phyloP scores from a whole-genome alignment of 1,140 invertebrate species.

The Sitodiplosis mosellana region DNA sequence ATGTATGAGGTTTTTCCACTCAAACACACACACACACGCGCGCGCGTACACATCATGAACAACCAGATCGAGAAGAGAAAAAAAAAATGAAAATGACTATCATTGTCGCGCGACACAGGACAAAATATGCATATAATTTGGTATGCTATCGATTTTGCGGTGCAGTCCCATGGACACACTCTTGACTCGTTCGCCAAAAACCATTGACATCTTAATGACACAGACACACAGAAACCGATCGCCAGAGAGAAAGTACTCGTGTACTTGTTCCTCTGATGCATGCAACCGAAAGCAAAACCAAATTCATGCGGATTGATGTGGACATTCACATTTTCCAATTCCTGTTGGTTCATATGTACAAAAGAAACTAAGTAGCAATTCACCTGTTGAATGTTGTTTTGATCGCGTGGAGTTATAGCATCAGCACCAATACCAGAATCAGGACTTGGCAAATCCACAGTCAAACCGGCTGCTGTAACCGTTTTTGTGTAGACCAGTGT shows the following conservation, averaged over 20 bases:
- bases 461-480: slow-evolving; percentile 47
- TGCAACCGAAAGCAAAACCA: not conserved
- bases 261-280: no score
- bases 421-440: slow-evolving; percentile 83
- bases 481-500: slow-evolving; percentile 22
- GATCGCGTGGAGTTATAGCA: slow-evolving; percentile 74
- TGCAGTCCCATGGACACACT: not conserved
- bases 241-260: not conserved
- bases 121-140: not conserved
- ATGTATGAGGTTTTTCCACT: not conserved
- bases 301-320: not conserved
- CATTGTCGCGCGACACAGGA: not conserved
- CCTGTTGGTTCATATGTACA: not conserved
- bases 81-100: not conserved
- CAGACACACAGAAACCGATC: not conserved
- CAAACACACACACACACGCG: no score
- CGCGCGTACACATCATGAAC: no score
- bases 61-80: not conserved
- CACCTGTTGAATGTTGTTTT: slow-evolving; percentile 76
- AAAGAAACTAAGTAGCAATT: slow-evolving; percentile 15
- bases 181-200: not conserved
- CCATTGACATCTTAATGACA: not conserved
- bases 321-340: not conserved
- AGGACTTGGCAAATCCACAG: slow-evolving; percentile 78
- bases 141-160: not conserved